phyloP scores from a whole-genome alignment of 1,140 invertebrate genomes.

The Philopotamus ludificatus region DNA sequence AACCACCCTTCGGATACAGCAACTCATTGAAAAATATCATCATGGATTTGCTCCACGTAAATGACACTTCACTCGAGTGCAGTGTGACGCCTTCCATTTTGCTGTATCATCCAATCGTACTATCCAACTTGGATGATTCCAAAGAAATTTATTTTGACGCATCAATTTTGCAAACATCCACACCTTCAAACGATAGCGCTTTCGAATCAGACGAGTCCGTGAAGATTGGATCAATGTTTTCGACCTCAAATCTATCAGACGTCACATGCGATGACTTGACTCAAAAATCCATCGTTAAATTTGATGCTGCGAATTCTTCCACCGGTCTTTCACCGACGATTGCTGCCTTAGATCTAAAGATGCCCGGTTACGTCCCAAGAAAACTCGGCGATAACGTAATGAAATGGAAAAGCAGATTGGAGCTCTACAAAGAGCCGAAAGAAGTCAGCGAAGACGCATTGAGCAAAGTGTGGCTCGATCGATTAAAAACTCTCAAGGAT shows the following conservation, averaged over 20 bases:
- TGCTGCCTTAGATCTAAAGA: slow-evolving; percentile 50
- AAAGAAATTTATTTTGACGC: slow-evolving; percentile 24
- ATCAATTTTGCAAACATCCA: not conserved
- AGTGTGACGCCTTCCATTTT: slow-evolving; percentile 48
- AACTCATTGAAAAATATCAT: slow-evolving; percentile 50
- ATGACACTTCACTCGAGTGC: slow-evolving; percentile 37
- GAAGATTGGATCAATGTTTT: slow-evolving; percentile 25
- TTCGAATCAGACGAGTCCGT: slow-evolving; percentile 39
- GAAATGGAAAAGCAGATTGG: slow-evolving; percentile 44
- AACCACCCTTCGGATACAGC: slow-evolving; percentile 47
- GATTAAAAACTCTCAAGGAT: slow-evolving; percentile 49
- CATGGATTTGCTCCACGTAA: slow-evolving; percentile 47
- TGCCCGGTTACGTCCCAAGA: slow-evolving; percentile 54
- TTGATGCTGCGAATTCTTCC: not conserved
- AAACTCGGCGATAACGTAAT: slow-evolving; percentile 45
- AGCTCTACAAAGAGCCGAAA: slow-evolving; percentile 46
- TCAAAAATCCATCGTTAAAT: slow-evolving; percentile 43
- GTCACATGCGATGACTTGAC: slow-evolving; percentile 44
- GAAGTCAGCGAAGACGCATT: slow-evolving; percentile 51
- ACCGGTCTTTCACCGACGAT: slow-evolving; percentile 49
- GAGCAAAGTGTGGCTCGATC: slow-evolving; percentile 53
- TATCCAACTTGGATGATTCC: slow-evolving; percentile 44
- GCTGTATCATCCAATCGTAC: slow-evolving; percentile 52
- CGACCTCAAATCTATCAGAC: slow-evolving; percentile 46
- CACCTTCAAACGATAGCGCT: slow-evolving; percentile 31